A percentile compares a stretch with the other conserved stretches of the same genome.
Conservation (phyloP, 1,140 invertebrate species). For the Aethina tumida region DNA sequence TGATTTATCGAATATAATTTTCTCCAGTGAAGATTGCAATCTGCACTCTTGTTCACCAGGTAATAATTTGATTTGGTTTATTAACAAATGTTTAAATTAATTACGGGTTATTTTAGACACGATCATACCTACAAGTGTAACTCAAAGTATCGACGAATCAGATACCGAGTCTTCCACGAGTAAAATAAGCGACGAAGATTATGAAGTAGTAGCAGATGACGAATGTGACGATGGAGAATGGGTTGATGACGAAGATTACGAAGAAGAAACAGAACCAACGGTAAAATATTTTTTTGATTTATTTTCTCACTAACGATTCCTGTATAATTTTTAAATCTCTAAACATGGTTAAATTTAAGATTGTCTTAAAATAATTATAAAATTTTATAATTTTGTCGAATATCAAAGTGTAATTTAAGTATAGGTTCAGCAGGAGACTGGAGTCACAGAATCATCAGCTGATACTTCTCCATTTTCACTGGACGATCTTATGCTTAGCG, state of each 20-base stretch:
- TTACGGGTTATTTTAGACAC: slow-evolving; percentile 23
- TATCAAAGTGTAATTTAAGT: too few species aligned
- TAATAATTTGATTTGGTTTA: slow-evolving; percentile 32
- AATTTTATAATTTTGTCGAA: too few species aligned
- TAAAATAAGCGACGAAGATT: slow-evolving; percentile 35
- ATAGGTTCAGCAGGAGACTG: too few species aligned
- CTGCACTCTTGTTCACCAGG: slow-evolving; percentile 56
- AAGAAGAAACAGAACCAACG: slow-evolving; percentile 5
- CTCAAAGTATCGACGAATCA: slow-evolving; percentile 40
- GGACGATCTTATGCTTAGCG: slow-evolving; percentile 53
- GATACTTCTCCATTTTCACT: slow-evolving; percentile 32
- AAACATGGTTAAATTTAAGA: too few species aligned
- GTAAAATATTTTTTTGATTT: slow-evolving; percentile 4
- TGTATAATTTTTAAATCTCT: too few species aligned
- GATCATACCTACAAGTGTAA: slow-evolving; percentile 47
- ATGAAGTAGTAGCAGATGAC: slow-evolving; percentile 40
- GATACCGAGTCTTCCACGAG: neutral
- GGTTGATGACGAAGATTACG: slow-evolving; percentile 33
- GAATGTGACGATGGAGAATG: slow-evolving; percentile 51
- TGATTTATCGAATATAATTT: slow-evolving; percentile 51
- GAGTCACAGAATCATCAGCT: neutral
- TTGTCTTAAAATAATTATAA: too few species aligned
- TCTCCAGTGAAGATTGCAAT: slow-evolving; percentile 64
- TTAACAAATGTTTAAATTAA: too few species aligned
- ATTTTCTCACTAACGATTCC: neutral